Conservation (phyloP, 2,888 invertebrate species). For the Acanthoscelides obtectus region DNA sequence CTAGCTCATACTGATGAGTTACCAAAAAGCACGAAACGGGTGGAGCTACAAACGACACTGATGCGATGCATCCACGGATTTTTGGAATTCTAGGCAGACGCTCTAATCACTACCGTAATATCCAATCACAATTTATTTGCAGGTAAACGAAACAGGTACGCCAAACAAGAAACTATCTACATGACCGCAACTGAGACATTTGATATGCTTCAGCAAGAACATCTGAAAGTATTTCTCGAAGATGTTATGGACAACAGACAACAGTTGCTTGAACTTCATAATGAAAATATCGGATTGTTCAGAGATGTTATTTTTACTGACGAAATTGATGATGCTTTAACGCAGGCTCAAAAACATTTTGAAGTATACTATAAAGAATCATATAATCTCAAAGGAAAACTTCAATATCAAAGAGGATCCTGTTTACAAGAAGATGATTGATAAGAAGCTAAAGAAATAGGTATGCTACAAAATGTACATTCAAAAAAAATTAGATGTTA, state of each 20-base stretch:
- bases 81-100: too few relatives aligned
- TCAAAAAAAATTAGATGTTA: too few relatives aligned
- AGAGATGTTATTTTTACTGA: not conserved
- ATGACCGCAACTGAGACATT: not conserved
- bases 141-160: not conserved
- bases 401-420: not conserved
- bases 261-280: not conserved
- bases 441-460: not conserved
- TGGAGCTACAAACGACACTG: too few relatives aligned
- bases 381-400: not conserved
- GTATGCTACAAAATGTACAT: not conserved
- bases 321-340: not conserved
- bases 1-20: too few relatives aligned
- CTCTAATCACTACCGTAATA: too few relatives aligned
- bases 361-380: not conserved
- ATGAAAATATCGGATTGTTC: not conserved
- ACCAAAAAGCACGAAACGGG: too few relatives aligned
- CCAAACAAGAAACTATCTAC: not conserved
- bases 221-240: not conserved
- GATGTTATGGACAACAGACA: not conserved
- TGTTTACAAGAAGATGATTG: not conserved
- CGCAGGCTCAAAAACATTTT: not conserved
- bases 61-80: too few relatives aligned
- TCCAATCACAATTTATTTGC: too few relatives aligned
- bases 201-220: not conserved